Base-by-base conservation (phyloP, 2,113 vertebrate species). In the Noctilio leporinus region DNA sequence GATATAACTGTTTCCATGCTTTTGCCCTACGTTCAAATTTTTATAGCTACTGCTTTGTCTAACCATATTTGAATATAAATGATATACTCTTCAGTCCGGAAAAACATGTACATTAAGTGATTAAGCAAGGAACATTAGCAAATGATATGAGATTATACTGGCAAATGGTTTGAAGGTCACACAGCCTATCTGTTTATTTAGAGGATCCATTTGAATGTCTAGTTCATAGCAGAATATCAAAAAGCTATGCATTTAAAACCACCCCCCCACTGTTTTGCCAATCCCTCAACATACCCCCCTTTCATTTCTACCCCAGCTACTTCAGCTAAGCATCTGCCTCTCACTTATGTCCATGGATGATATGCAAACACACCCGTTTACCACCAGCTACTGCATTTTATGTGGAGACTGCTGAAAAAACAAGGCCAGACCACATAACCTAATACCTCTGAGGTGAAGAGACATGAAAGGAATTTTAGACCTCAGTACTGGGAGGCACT, bases 31-130 rank as follows among this genome's bases (percentile, higher is more conserved):
- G 53, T 82, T 94, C 47, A 77, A 49, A 62, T 82, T 89, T 88
- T 76, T 88, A 93, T 26, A 83, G 72, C 59, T 76, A 26, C 26
- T 69, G 62, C 10, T 67, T 90, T 72, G 64, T 49, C 72, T 92
- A 55, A 38, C 55, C 33, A 17, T 22, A 80, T 92, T 73, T 96
- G 94, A 95, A 76, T 94, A 75, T 43, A 75, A 83, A 49, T 33
- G 7, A 75, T 51, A 47, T 16, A 57, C 40, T 49, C 33, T 84
- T 90, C 43, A 40, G 17, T 30, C 35, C 87, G 45, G 72, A 83
- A 88, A 88, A 90, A 40, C 1, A 22, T 35, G 82, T 59, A 59
- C 17, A 59, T 24, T 43, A 88, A 67, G 7, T 77, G 59, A 91
- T 64, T 47, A 82, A 76, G 57, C 40, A 93, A 24, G 45, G 22